These are phyloP conservation scores for Clitarchus hookeri DNA, from an alignment of 2,888 invertebrate genomes.

Conservation along the genomic window DNA sequence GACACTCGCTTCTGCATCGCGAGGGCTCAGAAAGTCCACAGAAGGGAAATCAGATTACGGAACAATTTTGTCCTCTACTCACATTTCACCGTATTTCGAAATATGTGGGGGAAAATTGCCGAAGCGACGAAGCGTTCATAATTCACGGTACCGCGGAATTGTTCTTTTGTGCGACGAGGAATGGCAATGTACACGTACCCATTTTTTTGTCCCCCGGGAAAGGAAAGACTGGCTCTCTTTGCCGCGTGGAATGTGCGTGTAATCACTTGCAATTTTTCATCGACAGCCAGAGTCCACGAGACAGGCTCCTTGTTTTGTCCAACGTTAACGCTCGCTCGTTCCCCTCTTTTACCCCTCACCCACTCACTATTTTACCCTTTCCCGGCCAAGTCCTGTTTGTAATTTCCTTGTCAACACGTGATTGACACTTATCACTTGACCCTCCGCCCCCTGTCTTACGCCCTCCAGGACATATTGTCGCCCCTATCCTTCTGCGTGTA, in stretches of 20 bases:
- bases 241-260: background rate
- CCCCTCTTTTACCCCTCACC: background rate
- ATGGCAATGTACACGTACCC: background rate
- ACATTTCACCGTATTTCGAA: too few relatives aligned
- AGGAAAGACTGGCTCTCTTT: background rate
- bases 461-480: constrained; percentile 33
- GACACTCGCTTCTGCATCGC: too few relatives aligned
- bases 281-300: background rate
- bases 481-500: constrained; percentile 28
- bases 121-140: too few relatives aligned
- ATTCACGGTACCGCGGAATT: background rate
- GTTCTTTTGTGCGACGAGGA: background rate
- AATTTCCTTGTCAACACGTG: constrained; percentile 23
- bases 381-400: constrained; percentile 17
- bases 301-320: constrained; percentile 1
- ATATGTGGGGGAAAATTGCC: too few relatives aligned
- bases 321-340: background rate
- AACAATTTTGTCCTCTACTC: too few relatives aligned
- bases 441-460: background rate
- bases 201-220: background rate
- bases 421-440: constrained; percentile 27
- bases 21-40: too few relatives aligned
- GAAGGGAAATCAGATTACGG: too few relatives aligned
- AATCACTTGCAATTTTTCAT: background rate
- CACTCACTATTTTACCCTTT: background rate